Evolutionary conservation across 2,888 invertebrate genomes (phyloP).

Genomic region (Lepidocyrtinus sp.): DNA sequence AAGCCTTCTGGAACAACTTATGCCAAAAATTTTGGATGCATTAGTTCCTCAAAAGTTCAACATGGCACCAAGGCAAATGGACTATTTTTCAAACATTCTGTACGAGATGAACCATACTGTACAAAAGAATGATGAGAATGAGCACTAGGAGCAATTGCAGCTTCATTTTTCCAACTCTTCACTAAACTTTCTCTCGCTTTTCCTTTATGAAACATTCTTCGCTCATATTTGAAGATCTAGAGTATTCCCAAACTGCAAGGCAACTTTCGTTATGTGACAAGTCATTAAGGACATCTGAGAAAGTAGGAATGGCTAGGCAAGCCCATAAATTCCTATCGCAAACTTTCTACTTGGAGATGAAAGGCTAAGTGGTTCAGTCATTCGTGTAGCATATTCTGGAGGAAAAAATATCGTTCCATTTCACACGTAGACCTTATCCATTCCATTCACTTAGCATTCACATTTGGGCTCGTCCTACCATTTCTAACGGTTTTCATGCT

Average conservation of each 20-base stretch:
- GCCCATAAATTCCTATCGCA: slow-evolving; percentile 60
- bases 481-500: not conserved
- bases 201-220: slow-evolving; percentile 12
- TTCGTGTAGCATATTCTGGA: slow-evolving; percentile 52
- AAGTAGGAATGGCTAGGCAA: slow-evolving; percentile 44
- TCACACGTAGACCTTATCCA: slow-evolving; percentile 10
- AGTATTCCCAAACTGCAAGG: slow-evolving; percentile 22
- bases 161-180: slow-evolving; percentile 39
- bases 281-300: slow-evolving; percentile 61
- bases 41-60: no score
- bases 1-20: no score
- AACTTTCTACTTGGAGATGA: slow-evolving; percentile 58
- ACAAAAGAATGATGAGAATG: slow-evolving; percentile 20
- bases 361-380: slow-evolving; percentile 65
- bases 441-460: slow-evolving; percentile 1
- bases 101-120: no score
- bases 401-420: slow-evolving; percentile 29
- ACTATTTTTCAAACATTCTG: slow-evolving; percentile 33
- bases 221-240: slow-evolving; percentile 34
- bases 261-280: slow-evolving; percentile 56
- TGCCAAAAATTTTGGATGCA: no score
- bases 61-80: slow-evolving; percentile 36
- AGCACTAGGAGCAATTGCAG: slow-evolving; percentile 46
- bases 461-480: not conserved
- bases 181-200: slow-evolving; percentile 15